Evolutionary conservation across 2,797 vertebrate genomes (phyloP), one percentile per base, ranked within the genome.

Genomic region (Sternarchorhynchus goeldii): DNA sequence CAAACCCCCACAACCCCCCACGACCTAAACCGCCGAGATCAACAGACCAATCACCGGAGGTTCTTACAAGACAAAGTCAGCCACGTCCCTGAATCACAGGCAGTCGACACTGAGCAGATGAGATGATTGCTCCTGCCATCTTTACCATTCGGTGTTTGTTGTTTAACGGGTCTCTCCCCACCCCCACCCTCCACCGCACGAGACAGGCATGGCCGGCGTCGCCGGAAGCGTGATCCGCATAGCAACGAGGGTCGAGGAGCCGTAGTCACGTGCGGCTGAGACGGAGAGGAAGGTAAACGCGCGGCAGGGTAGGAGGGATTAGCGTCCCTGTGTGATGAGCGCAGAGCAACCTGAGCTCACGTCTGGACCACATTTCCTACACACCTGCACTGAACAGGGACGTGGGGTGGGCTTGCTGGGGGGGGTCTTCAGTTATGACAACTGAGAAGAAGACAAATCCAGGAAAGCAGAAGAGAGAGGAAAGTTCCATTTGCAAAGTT

Each of bases 61-160:
- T 31, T 57, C 73, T 64, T 71, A 2, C 21, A 58, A 36, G 64
- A 45, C 41, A 41, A 80, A 70, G 64, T 29, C 56, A 31, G 45
- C 12, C 45, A 14, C 12, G 45, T 50, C 45, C 45, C 12, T 50
- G 12, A 50, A 50, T 3, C 10, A 12, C 45, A 45, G 41, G 41
- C 41, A 50, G 45, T 12, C 45, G 45, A 2, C 45, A 14, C 10
- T 12, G 10, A 50, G 45, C 45, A 2, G 45, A 39, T n/a, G 62
- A 62, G 79, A 83, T 83, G 88, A 90, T 83, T 84, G 84, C 73
- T 77, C 81, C 67, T 87, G 75, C 82, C 80, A 76, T 85, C 78
- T 88, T 86, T 88, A 74, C 88, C 89, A 90, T 91, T 91, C 88
- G 89, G 89, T 90, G 91, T 90, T 85, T 81, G 85, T 81, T 81